These are phyloP conservation scores for Tragelaphus strepsiceros DNA, from an alignment of 2,113 vertebrate species.

Conservation along the genomic window DNA sequence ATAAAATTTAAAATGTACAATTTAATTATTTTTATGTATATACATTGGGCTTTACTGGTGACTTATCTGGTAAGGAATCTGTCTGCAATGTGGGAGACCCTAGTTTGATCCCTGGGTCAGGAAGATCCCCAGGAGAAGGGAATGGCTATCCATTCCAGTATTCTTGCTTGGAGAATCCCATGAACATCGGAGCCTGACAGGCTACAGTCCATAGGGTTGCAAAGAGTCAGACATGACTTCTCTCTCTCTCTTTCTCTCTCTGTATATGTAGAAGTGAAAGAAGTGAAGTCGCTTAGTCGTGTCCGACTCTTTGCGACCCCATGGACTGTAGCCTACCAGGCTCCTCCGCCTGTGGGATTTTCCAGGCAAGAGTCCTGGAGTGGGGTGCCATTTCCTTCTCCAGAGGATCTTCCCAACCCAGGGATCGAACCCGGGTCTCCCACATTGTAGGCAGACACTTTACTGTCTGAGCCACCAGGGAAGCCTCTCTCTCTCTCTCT, in stretches of 20 bases:
- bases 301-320: no score
- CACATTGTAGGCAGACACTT: no score
- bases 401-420: no score
- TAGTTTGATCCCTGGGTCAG: not conserved
- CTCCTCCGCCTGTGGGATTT: no score
- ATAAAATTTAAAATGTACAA: not conserved
- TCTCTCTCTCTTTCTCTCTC: not conserved
- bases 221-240: not conserved
- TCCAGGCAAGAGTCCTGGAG: no score
- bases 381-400: no score
- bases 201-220: not conserved
- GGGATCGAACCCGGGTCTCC: no score
- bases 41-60: not conserved
- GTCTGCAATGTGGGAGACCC: not conserved
- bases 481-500: no score
- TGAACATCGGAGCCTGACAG: not conserved
- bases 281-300: no score
- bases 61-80: not conserved
- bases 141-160: not conserved
- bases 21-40: not conserved
- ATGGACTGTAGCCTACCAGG: no score
- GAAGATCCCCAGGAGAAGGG: not conserved
- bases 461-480: no score
- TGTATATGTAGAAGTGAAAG: no score
- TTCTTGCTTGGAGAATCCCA: not conserved